Evolutionary conservation across 2,113 vertebrate species (phyloP), one percentile per base, ranked within the genome.

Genomic region (Psephotus haematonotus): DNA sequence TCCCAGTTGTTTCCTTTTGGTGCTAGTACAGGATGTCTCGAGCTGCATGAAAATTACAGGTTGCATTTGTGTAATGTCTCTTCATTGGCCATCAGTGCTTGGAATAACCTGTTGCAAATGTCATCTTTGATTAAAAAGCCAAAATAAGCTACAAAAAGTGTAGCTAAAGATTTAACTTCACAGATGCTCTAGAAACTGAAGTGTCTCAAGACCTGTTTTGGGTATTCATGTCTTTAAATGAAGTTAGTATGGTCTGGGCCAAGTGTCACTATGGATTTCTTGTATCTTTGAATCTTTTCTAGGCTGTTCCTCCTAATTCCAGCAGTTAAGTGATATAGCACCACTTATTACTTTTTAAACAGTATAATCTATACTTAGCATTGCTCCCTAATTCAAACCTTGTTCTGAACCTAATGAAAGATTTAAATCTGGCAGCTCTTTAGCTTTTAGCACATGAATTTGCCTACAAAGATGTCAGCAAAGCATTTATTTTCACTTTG

Each of bases 361-460:
- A 80, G 59, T 53, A 78, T 52, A 33, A 63, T 69, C 76, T 97
- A 90, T 95, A 95, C 97, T 97, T 94, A 96, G 89, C 39, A 11
- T 43, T 79, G 44, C 10, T 93, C 63, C 88, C 89, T 90, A 82
- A 83, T 95, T 95, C 69, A 78, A 91, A 88, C 79, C 80, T 63
- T n/a, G 69, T 86, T 88, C 68, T 39, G 39, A 93, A 95, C 80
- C 84, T 97, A 92, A 96, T 97, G 88, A 97, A 98, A 97, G 88
- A 98, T 97, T 97, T 95, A 98, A 89, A 57, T 92, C 69, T 88
- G 95, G 92, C 92, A 96, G 91, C n/a, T 81, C 83, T 95, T 86
- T 88, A 86, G 95, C 94, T 92, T 93, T 96, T 84, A 90, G 93
- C 92, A 95, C 47, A 78, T 52, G 81, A 94, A 50, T 78, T 84